Base-by-base conservation (phyloP, 1,140 invertebrate genomes). In the Andrena cerasifolii region DNA sequence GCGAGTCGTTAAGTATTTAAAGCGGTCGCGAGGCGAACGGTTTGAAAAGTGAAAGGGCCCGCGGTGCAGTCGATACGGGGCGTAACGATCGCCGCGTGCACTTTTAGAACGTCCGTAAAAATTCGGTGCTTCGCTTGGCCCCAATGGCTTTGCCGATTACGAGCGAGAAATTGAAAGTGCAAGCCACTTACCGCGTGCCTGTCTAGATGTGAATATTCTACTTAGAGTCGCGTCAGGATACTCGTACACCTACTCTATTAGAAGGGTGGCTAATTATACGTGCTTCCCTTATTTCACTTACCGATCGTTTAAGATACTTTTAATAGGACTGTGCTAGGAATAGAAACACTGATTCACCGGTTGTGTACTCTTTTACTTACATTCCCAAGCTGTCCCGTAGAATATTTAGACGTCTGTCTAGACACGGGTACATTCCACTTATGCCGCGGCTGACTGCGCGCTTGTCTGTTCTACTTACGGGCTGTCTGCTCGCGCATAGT, bases 91-190 rank as follows among this genome's bases (percentile, higher is more conserved):
- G 24, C 14, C 33, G 7, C 8, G 14, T 18, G 14, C 26, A 10
- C 31, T 75, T 75, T 67, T 58, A 67, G n/a, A 47, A 16, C 21
- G 51, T 0, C 5, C n/a, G 28, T 67, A 56, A 75, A 75, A 47
- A n/a, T 21, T 18, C 21, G 4, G 12, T 0, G 10, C 36, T 40
- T 43, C 33, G 24, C 33, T 10, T 51, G 16, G 16, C 24, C 26
- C 31, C 33, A 28, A 33, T 31, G 28, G 45, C 49, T 10, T 40
- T 6, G 47, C 26, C 31, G 51, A 73, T 66, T 53, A 31, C 71
- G 8, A 26, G 26, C 28, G 18, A 65, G 31, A 74, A 74, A 74
- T 26, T 18, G 61, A 74, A 65, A 54, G 36, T 45, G 43, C 21
- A 21, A 54, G 26, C 12, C 24, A 21, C n/a, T 24, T 26, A n/a